These are phyloP conservation scores for Xiphophorus birchmanni DNA, from an alignment of 2,797 vertebrate genomes.

Conservation along the genomic window DNA sequence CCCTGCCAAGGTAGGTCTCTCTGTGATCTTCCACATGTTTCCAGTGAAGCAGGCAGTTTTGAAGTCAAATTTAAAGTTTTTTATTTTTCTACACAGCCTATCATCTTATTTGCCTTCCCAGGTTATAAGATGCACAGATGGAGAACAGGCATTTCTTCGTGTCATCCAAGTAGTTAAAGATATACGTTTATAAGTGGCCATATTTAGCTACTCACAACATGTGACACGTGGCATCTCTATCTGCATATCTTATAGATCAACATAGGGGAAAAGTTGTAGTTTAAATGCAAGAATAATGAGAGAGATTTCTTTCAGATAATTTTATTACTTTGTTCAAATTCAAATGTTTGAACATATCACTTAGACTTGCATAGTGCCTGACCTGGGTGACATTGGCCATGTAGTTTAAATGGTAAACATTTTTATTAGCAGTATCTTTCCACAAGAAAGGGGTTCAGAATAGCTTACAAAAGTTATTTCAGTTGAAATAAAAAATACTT, in stretches of 20 bases:
- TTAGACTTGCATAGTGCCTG: neutral
- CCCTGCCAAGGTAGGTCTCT: conserved; percentile 34
- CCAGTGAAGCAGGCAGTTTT: conserved; percentile 19
- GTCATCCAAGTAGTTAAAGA: conserved; percentile 23
- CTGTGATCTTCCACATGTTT: conserved; percentile 53
- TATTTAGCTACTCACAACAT: conserved; percentile 8
- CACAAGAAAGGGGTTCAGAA: neutral
- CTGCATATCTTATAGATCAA: neutral
- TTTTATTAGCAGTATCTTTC: neutral
- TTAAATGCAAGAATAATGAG: neutral
- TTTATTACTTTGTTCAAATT: neutral
- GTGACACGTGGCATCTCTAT: neutral
- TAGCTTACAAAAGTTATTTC: neutral
- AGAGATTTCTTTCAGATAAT: neutral
- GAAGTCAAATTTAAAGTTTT: conserved; percentile 34
- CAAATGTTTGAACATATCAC: neutral
- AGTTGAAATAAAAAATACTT: neutral
- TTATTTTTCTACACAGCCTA: conserved; percentile 1
- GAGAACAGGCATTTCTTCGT: neutral
- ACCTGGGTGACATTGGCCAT: neutral
- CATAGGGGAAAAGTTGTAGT: neutral
- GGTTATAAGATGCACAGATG: neutral
- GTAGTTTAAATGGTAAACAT: neutral
- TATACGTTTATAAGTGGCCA: conserved; percentile 6
- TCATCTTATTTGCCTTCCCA: conserved; percentile 21